These are phyloP conservation scores for Megalurothrips usitatus DNA, from an alignment of 2,888 invertebrate genomes.

Conservation along the genomic window DNA sequence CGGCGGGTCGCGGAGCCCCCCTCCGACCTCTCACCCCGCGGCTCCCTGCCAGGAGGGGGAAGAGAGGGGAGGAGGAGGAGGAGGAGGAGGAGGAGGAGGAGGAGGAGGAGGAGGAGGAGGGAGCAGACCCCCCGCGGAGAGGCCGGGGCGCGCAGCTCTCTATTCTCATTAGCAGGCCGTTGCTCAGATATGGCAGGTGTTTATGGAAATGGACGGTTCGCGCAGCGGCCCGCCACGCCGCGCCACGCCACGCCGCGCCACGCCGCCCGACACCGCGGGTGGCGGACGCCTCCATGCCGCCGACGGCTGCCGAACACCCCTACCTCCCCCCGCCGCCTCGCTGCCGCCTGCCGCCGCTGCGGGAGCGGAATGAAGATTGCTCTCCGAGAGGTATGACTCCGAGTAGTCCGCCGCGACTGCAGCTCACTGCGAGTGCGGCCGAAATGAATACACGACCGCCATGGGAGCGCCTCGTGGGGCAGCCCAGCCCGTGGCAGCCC, in stretches of 20 bases:
- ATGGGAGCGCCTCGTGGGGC: too few relatives aligned
- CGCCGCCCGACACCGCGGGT: background rate
- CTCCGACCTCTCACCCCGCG: background rate
- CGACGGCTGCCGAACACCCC: too few relatives aligned
- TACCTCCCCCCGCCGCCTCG: too few relatives aligned
- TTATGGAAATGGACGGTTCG: slow-evolving; percentile 8
- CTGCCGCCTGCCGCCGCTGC: too few relatives aligned
- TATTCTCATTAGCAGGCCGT: background rate
- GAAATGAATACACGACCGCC: too few relatives aligned
- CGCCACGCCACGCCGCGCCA: background rate
- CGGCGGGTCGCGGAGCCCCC: too few relatives aligned
- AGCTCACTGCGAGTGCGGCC: too few relatives aligned
- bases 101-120: background rate
- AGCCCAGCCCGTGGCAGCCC: too few relatives aligned
- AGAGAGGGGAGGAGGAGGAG: background rate
- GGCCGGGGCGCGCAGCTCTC: background rate
- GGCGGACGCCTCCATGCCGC: too few relatives aligned
- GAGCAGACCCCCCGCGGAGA: background rate
- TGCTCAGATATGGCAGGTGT: slow-evolving; percentile 7
- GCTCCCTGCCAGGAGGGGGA: background rate
- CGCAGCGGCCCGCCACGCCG: background rate
- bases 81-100: background rate
- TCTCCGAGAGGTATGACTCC: too few relatives aligned
- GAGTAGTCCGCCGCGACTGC: too few relatives aligned
- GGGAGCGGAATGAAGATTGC: too few relatives aligned